These are phyloP conservation scores for Fulmarus glacialis DNA, from an alignment of 2,113 vertebrate genomes.

Conservation along the genomic window DNA sequence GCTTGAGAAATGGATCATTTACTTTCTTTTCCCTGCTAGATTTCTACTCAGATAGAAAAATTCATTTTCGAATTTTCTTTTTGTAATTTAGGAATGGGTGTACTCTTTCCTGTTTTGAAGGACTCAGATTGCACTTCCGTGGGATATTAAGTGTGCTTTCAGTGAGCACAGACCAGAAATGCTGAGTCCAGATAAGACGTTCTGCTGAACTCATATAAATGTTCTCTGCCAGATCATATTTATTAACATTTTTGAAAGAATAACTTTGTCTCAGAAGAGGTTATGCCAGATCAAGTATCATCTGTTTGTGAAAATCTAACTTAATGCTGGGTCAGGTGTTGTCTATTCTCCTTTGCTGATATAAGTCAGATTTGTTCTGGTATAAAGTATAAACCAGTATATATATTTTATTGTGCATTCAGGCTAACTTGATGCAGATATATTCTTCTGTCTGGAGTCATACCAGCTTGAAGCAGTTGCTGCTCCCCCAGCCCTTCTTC, in stretches of 20 bases:
- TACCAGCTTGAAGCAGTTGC: neutral
- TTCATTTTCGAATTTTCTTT: neutral
- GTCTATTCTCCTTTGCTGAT: neutral
- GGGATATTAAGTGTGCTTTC: neutral
- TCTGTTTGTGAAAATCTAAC: neutral
- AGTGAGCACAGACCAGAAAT: neutral
- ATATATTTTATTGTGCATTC: neutral
- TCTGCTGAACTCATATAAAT: neutral
- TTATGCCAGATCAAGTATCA: neutral
- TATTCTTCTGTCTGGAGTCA: neutral
- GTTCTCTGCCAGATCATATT: slow-evolving; percentile 14
- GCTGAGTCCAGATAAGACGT: neutral
- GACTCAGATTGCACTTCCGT: neutral
- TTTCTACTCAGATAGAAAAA: neutral
- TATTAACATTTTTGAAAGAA: neutral
- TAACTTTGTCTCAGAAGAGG: neutral
- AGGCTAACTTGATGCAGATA: neutral
- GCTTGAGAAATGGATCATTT: neutral
- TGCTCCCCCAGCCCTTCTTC: neutral
- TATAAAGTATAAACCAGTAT: neutral
- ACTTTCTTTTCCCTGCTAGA: neutral
- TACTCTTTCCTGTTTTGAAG: neutral
- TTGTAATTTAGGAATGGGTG: neutral
- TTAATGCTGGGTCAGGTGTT: neutral
- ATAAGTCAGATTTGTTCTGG: neutral